Conservation (phyloP, 30 jellyfish, hydroid and myxozoan species). For the Turritopsis dohrnii region DNA sequence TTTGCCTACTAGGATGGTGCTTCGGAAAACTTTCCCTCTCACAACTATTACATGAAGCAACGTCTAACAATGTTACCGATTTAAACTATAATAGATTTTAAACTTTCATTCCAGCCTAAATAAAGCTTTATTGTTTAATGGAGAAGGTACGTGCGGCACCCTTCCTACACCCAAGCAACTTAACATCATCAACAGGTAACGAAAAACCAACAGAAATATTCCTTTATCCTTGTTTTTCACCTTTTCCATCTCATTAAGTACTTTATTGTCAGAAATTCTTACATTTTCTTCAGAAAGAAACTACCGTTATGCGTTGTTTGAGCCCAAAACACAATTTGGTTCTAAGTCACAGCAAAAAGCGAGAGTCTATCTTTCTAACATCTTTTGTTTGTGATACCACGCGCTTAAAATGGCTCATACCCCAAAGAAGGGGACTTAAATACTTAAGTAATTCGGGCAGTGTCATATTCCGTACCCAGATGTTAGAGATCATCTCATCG, state of each 20-base stretch:
- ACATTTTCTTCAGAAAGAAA: background rate
- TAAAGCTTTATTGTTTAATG: constrained; percentile 68
- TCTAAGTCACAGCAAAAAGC: no score
- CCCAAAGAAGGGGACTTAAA: background rate
- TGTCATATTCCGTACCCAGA: background rate
- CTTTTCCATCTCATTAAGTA: background rate
- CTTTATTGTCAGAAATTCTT: background rate
- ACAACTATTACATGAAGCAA: no score
- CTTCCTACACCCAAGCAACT: constrained; percentile 59
- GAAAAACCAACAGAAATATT: no score
- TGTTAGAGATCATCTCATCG: background rate
- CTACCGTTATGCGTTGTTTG: background rate
- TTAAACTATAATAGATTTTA: no score
- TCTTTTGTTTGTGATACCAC: no score
- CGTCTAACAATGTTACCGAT: no score
- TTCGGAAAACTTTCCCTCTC: background rate
- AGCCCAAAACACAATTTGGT: no score
- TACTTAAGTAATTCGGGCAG: background rate
- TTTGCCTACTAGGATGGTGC: no score
- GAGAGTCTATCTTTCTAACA: background rate
- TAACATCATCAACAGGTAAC: constrained; percentile 48
- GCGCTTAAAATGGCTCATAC: no score
- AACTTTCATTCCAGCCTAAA: constrained; percentile 39
- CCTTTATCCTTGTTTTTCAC: background rate
- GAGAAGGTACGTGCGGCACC: constrained; percentile 46